phyloP scores from a whole-genome alignment of 2,113 vertebrate species.

The Taurulus bubalis region DNA sequence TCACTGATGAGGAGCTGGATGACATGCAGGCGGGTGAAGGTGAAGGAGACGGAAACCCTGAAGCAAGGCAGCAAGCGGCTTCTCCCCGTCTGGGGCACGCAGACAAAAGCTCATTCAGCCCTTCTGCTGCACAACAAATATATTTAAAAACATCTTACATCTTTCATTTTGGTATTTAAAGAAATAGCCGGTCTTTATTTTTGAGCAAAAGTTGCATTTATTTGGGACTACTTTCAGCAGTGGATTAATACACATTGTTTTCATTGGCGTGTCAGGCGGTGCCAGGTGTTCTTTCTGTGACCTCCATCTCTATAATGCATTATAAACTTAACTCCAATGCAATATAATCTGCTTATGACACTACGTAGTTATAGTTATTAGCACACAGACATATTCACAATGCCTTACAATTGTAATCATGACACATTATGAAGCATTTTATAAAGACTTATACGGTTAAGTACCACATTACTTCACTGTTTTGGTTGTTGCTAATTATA shows the following conservation, averaged over 20 bases:
- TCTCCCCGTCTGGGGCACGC: not conserved
- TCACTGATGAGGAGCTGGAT: slow-evolving; percentile 35
- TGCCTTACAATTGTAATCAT: not conserved
- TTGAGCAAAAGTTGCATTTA: not conserved
- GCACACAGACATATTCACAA: not conserved
- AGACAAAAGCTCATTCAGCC: not conserved
- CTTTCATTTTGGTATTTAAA: no score
- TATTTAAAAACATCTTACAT: not conserved
- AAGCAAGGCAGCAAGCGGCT: not conserved
- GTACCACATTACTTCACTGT: not conserved
- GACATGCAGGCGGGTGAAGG: slow-evolving; percentile 4
- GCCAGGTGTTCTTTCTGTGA: not conserved
- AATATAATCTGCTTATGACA: not conserved
- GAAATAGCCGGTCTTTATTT: no score
- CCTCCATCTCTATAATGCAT: not conserved
- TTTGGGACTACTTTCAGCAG: not conserved
- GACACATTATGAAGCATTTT: not conserved
- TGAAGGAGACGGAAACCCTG: not conserved
- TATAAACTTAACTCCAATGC: not conserved
- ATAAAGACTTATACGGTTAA: not conserved
- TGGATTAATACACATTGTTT: not conserved
- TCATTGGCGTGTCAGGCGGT: not conserved
- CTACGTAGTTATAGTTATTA: not conserved
- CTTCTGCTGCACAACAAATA: not conserved
- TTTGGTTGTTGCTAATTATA: no score